Conservation (phyloP, 53 echinoderm and acorn worm genomes). For the Actinopyga echinites region DNA sequence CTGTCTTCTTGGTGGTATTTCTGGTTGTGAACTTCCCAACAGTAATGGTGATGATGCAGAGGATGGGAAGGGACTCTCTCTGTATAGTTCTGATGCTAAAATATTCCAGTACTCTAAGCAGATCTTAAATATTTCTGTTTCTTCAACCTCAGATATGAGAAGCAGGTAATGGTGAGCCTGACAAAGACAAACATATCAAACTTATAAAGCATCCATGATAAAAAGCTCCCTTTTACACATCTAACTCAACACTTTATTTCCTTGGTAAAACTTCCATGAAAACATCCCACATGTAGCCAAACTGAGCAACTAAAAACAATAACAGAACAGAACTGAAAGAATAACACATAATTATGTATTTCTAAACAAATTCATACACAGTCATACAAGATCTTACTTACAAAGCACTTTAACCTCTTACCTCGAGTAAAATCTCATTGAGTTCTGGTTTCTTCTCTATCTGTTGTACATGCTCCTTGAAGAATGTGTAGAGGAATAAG, state of each 20-base stretch:
- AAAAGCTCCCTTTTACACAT: not conserved
- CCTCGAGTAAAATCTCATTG: slow-evolving; percentile 83
- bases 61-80: slow-evolving; percentile 94
- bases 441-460: slow-evolving; percentile 95
- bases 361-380: not conserved
- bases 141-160: slow-evolving; percentile 92
- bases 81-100: slow-evolving; percentile 83
- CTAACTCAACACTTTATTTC: not conserved
- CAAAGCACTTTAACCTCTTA: slow-evolving; percentile 21
- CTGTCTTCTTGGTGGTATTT: slow-evolving; percentile 90
- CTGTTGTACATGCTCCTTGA: slow-evolving; percentile 92
- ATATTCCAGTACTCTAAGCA: slow-evolving; percentile 99
- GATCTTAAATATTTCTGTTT: slow-evolving; percentile 98
- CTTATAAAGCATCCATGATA: not conserved
- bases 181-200: not conserved
- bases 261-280: not conserved
- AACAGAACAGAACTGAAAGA: no score
- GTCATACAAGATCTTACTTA: not conserved
- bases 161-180: slow-evolving; percentile 94
- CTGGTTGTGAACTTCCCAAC: slow-evolving; percentile 74
- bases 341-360: not conserved
- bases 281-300: not conserved
- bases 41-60: slow-evolving; percentile 88
- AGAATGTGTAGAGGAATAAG: slow-evolving; percentile 90
- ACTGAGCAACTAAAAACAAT: not conserved